phyloP scores from a whole-genome alignment of 1,140 invertebrate species.

The Heterodera schachtii region DNA sequence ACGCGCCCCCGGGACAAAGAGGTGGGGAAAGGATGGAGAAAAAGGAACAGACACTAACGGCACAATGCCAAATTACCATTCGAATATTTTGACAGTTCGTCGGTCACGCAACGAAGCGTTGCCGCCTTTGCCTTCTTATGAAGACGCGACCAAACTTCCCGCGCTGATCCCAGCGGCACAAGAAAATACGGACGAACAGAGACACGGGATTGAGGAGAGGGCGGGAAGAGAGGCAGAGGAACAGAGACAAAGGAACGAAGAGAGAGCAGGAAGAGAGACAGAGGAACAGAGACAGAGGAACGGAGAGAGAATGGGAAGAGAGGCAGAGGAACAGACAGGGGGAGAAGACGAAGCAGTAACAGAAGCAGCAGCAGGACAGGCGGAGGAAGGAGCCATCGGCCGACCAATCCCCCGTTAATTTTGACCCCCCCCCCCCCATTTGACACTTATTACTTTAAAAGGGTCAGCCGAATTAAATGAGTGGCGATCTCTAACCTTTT shows the following conservation, averaged over 20 bases:
- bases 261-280: too few relatives aligned
- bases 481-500: too few relatives aligned
- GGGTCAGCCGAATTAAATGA: too few relatives aligned
- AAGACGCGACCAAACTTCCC: slow-evolving; percentile 62
- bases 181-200: background rate
- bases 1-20: slow-evolving; percentile 43
- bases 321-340: background rate
- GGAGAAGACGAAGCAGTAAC: background rate
- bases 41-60: background rate
- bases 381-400: background rate
- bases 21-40: slow-evolving; percentile 23
- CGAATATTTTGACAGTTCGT: slow-evolving; percentile 14
- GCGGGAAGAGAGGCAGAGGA: background rate
- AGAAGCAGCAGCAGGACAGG: background rate
- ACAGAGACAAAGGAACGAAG: background rate
- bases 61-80: too few relatives aligned
- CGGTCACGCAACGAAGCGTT: slow-evolving; percentile 50
- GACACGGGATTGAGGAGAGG: background rate
- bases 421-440: too few relatives aligned
- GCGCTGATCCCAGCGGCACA: slow-evolving; percentile 28
- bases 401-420: too few relatives aligned
- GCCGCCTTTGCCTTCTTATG: slow-evolving; percentile 61
- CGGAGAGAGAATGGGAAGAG: background rate
- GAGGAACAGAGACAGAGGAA: background rate
- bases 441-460: too few relatives aligned